Conservation (phyloP, 2,797 vertebrate species). For the Pseudomugil tenellus region DNA sequence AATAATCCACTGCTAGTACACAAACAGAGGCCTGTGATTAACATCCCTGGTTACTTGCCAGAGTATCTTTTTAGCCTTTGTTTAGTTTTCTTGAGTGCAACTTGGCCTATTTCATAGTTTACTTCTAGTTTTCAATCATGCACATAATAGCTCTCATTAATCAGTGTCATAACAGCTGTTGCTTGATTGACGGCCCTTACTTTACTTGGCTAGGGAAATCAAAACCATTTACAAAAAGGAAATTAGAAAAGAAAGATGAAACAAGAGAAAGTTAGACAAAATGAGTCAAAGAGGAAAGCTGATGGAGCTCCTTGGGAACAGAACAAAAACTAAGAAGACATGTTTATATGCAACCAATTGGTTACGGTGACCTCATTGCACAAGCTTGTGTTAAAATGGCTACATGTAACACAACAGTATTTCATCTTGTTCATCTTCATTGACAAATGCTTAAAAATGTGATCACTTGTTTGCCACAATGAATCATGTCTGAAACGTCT, state of each 20-base stretch:
- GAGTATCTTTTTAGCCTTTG: neutral
- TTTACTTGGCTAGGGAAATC: constrained; percentile 22
- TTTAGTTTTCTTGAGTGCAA: neutral
- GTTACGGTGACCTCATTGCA: neutral
- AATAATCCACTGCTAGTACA: constrained; percentile 2
- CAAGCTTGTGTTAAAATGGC: constrained; percentile 1
- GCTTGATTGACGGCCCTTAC: constrained; percentile 36
- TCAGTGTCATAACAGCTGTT: constrained; percentile 47
- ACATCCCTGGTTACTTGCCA: neutral
- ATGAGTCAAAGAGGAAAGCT: neutral
- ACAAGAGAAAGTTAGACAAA: neutral
- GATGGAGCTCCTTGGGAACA: neutral
- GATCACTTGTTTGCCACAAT: constrained; percentile 48
- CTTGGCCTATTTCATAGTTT: neutral
- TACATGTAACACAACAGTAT: constrained; percentile 3
- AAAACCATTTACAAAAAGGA: constrained; percentile 10
- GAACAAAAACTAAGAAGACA: neutral
- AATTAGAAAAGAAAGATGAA: neutral
- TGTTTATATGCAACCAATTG: neutral
- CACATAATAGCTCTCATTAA: constrained; percentile 36
- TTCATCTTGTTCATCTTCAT: constrained; percentile 23
- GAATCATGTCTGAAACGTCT: constrained; percentile 61
- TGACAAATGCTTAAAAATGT: constrained; percentile 43
- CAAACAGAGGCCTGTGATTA: neutral
- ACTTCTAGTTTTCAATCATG: constrained; percentile 27